These are phyloP conservation scores for Seriola aureovittata DNA, from an alignment of 2,113 vertebrate species.

Conservation along the genomic window DNA sequence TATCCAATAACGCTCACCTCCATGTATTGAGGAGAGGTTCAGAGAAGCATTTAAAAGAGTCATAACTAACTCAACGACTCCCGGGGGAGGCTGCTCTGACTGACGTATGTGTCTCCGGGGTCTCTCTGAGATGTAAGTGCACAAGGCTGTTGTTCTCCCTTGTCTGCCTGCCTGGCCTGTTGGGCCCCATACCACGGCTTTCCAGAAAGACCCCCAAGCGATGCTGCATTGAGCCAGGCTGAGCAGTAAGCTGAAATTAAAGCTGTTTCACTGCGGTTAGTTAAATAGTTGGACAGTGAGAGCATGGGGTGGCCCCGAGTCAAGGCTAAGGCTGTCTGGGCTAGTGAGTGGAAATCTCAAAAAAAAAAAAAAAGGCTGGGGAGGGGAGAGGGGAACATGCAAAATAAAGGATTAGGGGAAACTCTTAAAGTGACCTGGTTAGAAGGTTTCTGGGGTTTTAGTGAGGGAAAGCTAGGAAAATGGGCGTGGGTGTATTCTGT, in stretches of 20 bases:
- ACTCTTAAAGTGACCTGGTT: conserved; percentile 68
- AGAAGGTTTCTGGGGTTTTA: conserved; percentile 65
- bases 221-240: conserved; percentile 65
- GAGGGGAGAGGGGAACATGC: conserved; percentile 63
- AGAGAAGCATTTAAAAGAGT: conserved; percentile 63
- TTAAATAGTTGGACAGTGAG: conserved; percentile 84
- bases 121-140: conserved; percentile 60
- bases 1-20: conserved; percentile 51
- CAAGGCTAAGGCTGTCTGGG: conserved; percentile 82
- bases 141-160: conserved; percentile 74
- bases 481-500: conserved; percentile 29
- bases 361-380: conserved; percentile 31
- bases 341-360: conserved; percentile 76
- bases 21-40: conserved; percentile 52
- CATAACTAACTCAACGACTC: conserved; percentile 70
- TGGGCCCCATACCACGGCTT: conserved; percentile 73
- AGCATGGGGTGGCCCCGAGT: conserved; percentile 79
- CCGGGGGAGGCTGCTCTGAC: conserved; percentile 60
- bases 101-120: conserved; percentile 74
- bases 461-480: conserved; percentile 13
- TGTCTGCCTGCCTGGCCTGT: conserved; percentile 72
- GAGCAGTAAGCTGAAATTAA: conserved; percentile 81
- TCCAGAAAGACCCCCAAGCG: conserved; percentile 82
- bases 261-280: conserved; percentile 83
- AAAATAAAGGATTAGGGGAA: conserved; percentile 70